phyloP scores from a whole-genome alignment of 2,113 vertebrate genomes.

The Alexandromys fortis region DNA sequence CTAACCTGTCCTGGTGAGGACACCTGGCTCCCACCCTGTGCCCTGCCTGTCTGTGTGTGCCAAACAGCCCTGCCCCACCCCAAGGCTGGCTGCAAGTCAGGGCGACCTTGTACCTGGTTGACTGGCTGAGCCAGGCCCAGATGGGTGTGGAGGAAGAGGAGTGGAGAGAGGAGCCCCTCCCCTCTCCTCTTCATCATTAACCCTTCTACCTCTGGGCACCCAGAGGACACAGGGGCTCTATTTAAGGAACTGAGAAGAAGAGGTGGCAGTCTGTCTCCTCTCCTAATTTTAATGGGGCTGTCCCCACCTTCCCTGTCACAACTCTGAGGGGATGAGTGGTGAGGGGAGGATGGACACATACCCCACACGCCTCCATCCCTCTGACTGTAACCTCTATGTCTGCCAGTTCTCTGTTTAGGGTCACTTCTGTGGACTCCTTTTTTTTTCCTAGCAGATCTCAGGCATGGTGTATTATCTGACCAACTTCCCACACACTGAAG shows the following conservation, averaged over 20 bases:
- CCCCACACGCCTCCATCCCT: not conserved
- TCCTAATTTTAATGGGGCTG: slow-evolving; percentile 44
- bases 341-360: not conserved
- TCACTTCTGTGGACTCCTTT: not conserved
- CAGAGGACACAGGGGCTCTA: slow-evolving; percentile 47
- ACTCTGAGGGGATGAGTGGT: slow-evolving; percentile 14
- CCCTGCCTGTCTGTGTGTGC: slow-evolving; percentile 69
- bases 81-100: slow-evolving; percentile 78
- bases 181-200: slow-evolving; percentile 66
- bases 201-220: slow-evolving; percentile 58
- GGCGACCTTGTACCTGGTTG: slow-evolving; percentile 79
- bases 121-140: slow-evolving; percentile 78
- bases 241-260: slow-evolving; percentile 68
- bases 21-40: slow-evolving; percentile 71
- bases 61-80: slow-evolving; percentile 77
- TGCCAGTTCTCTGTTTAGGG: slow-evolving; percentile 37
- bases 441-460: not conserved
- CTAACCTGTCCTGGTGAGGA: slow-evolving; percentile 74
- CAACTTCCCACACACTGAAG: slow-evolving; percentile 56
- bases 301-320: slow-evolving; percentile 62
- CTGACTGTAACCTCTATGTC: not conserved
- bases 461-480: slow-evolving; percentile 48
- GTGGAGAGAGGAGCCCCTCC: slow-evolving; percentile 58
- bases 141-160: slow-evolving; percentile 54
- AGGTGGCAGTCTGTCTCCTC: slow-evolving; percentile 28